A percentile compares a stretch with the other conserved stretches of the same genome.
Evolutionary conservation across 92 coral and sea anemone genomes (phyloP).

Genomic region (Scolanthus callimorphus): DNA sequence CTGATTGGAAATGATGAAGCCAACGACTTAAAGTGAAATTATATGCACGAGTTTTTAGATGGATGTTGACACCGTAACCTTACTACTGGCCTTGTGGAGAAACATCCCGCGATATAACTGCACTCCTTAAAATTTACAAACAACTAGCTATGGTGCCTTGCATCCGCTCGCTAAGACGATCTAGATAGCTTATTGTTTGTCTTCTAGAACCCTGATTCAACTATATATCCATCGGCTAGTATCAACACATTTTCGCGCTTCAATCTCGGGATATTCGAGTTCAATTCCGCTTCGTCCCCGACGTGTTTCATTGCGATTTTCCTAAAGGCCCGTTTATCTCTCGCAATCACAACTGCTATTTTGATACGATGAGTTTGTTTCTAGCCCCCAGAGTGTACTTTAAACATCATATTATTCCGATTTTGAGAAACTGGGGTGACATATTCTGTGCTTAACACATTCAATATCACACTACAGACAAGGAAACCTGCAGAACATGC

Average conservation of each 20-base stretch:
- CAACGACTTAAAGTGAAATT: slow-evolving; percentile 48
- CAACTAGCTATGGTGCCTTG: slow-evolving; percentile 45
- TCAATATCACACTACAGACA: not conserved
- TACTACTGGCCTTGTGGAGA: slow-evolving; percentile 3
- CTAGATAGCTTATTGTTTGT: slow-evolving; percentile 62
- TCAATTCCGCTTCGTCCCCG: not conserved
- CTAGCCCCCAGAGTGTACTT: slow-evolving; percentile 53
- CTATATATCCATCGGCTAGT: not conserved
- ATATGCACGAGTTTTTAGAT: slow-evolving; percentile 42
- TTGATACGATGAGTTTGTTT: slow-evolving; percentile 25
- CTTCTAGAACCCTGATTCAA: slow-evolving; percentile 5
- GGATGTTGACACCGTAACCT: slow-evolving; percentile 52
- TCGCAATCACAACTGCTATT: slow-evolving; percentile 20
- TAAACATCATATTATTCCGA: slow-evolving; percentile 32
- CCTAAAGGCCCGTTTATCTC: slow-evolving; percentile 6
- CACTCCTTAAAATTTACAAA: slow-evolving; percentile 38
- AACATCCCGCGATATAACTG: not conserved
- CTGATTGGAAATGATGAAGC: slow-evolving; percentile 60
- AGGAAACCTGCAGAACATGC: slow-evolving; percentile 39
- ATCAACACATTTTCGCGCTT: not conserved
- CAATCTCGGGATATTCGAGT: not conserved
- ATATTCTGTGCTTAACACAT: not conserved
- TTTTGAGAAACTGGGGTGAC: not conserved
- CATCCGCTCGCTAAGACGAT: slow-evolving; percentile 55
- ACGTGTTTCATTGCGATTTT: not conserved